A percentile compares a stretch with the other conserved stretches of the same genome.
Evolutionary conservation across 1,140 invertebrate species (phyloP).

Genomic region (Prorops nasuta): DNA sequence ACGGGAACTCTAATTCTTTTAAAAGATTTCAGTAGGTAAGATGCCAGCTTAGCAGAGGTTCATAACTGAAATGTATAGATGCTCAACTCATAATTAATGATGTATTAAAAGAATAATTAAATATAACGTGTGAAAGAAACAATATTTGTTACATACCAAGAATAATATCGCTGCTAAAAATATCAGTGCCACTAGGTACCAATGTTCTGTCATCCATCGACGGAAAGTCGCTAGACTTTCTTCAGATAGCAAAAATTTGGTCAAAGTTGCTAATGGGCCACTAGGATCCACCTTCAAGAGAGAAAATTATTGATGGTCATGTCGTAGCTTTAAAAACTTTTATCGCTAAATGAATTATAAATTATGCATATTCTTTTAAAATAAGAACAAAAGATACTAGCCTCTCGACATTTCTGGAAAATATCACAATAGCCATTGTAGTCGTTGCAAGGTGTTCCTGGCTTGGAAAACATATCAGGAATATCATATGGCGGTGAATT

Average conservation of each 20-base stretch:
- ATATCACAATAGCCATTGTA: slow-evolving; percentile 99
- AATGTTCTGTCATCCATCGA: slow-evolving; percentile 80
- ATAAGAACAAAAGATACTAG: slow-evolving; percentile 33
- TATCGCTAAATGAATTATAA: not conserved
- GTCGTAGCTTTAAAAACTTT: too few species aligned
- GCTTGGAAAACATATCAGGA: slow-evolving; percentile 90
- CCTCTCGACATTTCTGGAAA: slow-evolving; percentile 93
- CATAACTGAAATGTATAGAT: too few species aligned
- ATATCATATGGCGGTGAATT: slow-evolving; percentile 85
- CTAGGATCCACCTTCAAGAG: slow-evolving; percentile 79
- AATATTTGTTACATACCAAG: slow-evolving; percentile 76
- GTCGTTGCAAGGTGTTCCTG: slow-evolving; percentile 94
- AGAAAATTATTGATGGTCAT: too few species aligned
- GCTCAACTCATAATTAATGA: too few species aligned
- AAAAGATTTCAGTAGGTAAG: too few species aligned
- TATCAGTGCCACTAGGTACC: slow-evolving; percentile 80
- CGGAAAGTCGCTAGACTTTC: slow-evolving; percentile 85
- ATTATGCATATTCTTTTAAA: not conserved
- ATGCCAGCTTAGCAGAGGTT: too few species aligned
- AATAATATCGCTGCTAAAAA: slow-evolving; percentile 71
- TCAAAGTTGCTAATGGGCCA: slow-evolving; percentile 87
- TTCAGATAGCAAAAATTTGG: slow-evolving; percentile 83
- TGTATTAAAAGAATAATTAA: too few species aligned
- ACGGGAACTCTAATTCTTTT: too few species aligned
- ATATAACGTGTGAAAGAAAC: too few species aligned